These are phyloP conservation scores for Camarhynchus parvulus DNA, from an alignment of 2,113 vertebrate species.

Conservation along the genomic window DNA sequence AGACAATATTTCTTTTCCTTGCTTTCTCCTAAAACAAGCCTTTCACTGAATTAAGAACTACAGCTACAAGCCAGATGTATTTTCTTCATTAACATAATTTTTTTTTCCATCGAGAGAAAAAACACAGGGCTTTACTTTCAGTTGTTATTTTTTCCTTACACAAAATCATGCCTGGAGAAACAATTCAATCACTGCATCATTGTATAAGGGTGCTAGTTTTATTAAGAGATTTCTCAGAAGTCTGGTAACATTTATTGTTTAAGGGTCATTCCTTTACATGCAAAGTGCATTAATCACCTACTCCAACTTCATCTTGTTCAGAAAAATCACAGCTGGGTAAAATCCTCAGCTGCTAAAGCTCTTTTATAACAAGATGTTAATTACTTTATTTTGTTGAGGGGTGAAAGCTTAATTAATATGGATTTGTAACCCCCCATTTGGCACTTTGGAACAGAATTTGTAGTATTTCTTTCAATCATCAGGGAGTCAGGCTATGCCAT, in stretches of 20 bases:
- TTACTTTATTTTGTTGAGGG: slow-evolving; percentile 15
- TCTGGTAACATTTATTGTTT: neutral
- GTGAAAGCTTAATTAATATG: slow-evolving; percentile 35
- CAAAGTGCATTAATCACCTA: neutral
- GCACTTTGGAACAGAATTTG: slow-evolving; percentile 6
- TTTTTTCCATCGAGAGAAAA: neutral
- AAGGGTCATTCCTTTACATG: neutral
- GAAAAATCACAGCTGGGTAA: slow-evolving; percentile 27
- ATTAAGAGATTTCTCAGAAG: neutral
- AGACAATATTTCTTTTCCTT: neutral
- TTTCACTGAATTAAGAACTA: neutral
- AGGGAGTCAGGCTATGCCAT: neutral
- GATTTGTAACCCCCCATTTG: neutral
- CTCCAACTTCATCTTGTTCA: neutral
- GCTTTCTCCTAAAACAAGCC: neutral
- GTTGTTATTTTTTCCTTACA: neutral
- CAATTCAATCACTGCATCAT: neutral
- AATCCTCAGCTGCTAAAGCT: neutral
- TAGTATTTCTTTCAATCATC: neutral
- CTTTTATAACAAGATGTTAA: slow-evolving; percentile 17
- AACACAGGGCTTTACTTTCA: fast-evolving
- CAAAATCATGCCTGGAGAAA: neutral
- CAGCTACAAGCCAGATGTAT: neutral
- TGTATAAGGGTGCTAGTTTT: neutral
- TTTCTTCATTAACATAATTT: neutral